phyloP scores from a whole-genome alignment of 2,797 vertebrate species.

The Phataginus tricuspis region DNA sequence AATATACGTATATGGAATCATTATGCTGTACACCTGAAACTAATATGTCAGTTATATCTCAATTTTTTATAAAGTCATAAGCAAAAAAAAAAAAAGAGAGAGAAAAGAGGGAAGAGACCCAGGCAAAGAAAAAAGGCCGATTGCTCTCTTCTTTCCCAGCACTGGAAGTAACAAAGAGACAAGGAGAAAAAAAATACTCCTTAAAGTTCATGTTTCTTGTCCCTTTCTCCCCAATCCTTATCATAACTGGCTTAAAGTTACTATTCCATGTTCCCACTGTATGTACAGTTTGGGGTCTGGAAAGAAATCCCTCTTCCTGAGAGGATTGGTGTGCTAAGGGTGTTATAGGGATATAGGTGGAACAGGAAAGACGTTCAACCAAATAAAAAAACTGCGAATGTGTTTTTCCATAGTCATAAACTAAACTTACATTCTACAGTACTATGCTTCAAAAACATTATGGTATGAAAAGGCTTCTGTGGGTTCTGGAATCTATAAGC shows the following conservation, averaged over 20 bases:
- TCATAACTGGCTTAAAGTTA: neutral
- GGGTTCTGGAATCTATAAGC: neutral
- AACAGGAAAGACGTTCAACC: neutral
- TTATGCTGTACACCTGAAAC: neutral
- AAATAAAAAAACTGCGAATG: neutral
- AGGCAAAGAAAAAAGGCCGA: neutral
- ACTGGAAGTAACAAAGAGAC: neutral
- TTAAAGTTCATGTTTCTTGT: neutral
- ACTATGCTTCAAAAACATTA: conserved; percentile 17
- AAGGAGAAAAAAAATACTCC: neutral
- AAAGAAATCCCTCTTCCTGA: neutral
- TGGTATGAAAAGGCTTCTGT: neutral
- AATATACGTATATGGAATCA: neutral
- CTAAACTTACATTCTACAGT: neutral
- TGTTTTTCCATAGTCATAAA: neutral
- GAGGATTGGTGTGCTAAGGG: neutral
- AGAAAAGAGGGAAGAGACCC: neutral
- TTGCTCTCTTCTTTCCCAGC: neutral
- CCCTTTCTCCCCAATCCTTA: neutral
- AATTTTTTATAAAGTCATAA: neutral
- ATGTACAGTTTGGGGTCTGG: neutral
- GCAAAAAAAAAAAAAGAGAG: neutral
- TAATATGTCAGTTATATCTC: neutral
- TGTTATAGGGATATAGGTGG: neutral
- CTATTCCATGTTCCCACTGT: neutral